Evolutionary conservation across 2,113 vertebrate species (phyloP), one percentile per base, ranked within the genome.

Genomic region (Propithecus coquereli): DNA sequence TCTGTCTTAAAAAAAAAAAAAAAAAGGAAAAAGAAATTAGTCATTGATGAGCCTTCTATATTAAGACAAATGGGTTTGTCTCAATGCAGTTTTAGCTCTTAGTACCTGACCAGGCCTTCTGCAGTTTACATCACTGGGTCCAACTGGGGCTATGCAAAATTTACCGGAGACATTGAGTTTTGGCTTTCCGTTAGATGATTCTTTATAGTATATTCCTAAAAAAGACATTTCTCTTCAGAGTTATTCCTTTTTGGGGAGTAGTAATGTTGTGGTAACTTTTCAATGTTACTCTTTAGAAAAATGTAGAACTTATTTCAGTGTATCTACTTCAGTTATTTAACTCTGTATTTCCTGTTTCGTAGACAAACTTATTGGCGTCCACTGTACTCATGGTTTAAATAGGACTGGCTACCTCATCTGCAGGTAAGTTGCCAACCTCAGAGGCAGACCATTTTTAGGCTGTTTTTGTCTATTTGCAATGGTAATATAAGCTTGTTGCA

Each of bases 341-440:
- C 12, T 92, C 5, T 37, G 0, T 0, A 73, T 91, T 11, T 87
- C 12, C 54, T 97, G 20, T 94, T 59, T 97, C 85, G 0, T 98
- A 99, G 99, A 99, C 61, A 99, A 99, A 95, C 99, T 99, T 90
- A 99, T 99, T 5, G 99, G 99, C 9, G 99, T 99, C 90, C 99
- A 99, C 90, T 99, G 99, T 95, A 99, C 99, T 0, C 99, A 99
- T 12, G 99, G 99, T 6, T 96, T 99, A 91, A 99, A 99, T 94
- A 99, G 99, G 70, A 99, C 99, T 0, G 99, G 99, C 9, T 99
- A 99, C 89, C 98, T 99, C 68, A 99, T 99, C 61, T 99, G 99
- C 94, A 99, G 99, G 99, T 99, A 96, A 97, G 98, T 97, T 83
- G 52, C 14, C 34, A 54, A 3, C 12, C 10, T n/a, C 47, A 52